phyloP scores from a whole-genome alignment of 2,888 invertebrate genomes.

The Ormia ochracea region DNA sequence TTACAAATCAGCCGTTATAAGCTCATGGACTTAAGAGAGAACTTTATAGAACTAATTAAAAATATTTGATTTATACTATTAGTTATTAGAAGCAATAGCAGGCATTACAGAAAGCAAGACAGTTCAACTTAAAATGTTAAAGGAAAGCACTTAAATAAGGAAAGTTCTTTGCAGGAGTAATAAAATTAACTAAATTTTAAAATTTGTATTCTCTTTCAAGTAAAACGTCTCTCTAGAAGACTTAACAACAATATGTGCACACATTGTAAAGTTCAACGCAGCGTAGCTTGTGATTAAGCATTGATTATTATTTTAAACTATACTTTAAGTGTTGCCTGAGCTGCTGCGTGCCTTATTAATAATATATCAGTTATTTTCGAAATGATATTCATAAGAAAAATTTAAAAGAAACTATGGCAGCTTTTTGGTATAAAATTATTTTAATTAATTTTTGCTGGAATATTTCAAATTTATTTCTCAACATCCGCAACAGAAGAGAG shows the following conservation, averaged over 20 bases:
- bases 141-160: neutral
- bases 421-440: too few species aligned
- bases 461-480: too few species aligned
- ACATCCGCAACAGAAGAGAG: too few species aligned
- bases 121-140: neutral
- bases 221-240: neutral
- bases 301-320: constrained; percentile 4
- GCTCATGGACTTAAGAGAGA: constrained; percentile 33
- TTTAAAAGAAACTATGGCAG: neutral
- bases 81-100: constrained; percentile 22
- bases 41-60: constrained; percentile 24
- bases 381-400: constrained; percentile 8
- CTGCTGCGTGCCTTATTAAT: constrained; percentile 50
- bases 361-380: constrained; percentile 10
- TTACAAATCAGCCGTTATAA: constrained; percentile 33
- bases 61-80: constrained; percentile 20
- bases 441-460: too few species aligned
- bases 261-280: constrained; percentile 45
- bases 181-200: constrained; percentile 11
- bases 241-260: constrained; percentile 9
- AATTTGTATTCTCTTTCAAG: neutral
- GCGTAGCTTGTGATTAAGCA: constrained; percentile 57
- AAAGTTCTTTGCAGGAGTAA: neutral
- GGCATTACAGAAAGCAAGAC: constrained; percentile 46
- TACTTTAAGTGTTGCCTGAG: constrained; percentile 34